These are phyloP conservation scores for Antrozous pallidus DNA, from an alignment of 2,797 vertebrate species.

Conservation along the genomic window DNA sequence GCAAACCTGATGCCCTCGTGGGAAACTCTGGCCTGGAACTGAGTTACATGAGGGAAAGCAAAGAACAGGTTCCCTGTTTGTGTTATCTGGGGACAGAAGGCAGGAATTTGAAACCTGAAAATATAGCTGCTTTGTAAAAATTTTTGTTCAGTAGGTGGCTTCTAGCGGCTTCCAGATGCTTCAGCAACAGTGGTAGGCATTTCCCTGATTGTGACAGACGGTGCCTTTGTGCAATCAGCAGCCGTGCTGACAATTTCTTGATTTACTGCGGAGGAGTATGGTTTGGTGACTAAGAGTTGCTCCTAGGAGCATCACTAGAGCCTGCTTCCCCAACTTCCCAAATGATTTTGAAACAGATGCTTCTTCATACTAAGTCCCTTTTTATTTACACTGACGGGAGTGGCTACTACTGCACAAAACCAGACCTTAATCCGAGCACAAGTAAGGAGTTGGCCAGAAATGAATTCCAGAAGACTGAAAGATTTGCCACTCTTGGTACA, in stretches of 20 bases:
- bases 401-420: fast-evolving
- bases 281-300: not conserved
- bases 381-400: too few species aligned
- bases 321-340: not conserved
- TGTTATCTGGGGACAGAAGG: not conserved
- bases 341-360: not conserved
- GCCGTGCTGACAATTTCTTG: not conserved
- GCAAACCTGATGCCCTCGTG: not conserved
- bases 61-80: not conserved
- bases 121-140: fast-evolving
- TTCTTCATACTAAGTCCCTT: not conserved
- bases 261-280: not conserved
- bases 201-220: not conserved
- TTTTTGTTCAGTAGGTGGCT: not conserved
- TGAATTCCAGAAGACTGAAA: not conserved
- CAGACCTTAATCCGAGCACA: not conserved
- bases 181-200: not conserved
- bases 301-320: not conserved
- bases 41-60: not conserved
- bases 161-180: not conserved
- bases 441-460: not conserved
- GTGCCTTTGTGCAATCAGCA: not conserved
- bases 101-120: not conserved
- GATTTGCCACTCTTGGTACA: not conserved
- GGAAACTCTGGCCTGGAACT: not conserved